Base-by-base conservation (phyloP, 2,113 vertebrate genomes). In the Hippoglossus stenolepis region DNA sequence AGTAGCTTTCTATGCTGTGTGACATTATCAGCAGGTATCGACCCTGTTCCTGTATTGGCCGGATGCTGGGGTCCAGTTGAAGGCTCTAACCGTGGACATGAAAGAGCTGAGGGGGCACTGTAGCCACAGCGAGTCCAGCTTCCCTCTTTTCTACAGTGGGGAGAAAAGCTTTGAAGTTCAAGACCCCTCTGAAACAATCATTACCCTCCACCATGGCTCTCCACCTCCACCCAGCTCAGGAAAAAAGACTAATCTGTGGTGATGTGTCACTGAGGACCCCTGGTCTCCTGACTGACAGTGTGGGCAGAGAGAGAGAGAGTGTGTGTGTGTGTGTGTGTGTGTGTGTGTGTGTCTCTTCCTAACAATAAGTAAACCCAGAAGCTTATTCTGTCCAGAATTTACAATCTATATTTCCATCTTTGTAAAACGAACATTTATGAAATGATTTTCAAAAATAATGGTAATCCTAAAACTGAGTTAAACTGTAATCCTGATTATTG, bases 141-240 rank as follows among this genome's bases (percentile, higher is more conserved):
- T 67, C 59, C 65, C 72, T 62, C 59, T 70, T 61, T 23, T 0
- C 28, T 51, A 65, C 28, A 3, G 74, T 40, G 28, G 71, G 86
- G 66, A 40, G 56, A 58, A 70, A 62, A 38, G 61, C 70, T 90
- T 90, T 90, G 89, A 89, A 84, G 85, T 65, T 66, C 76, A 69
- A 69, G 76, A 66, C 80, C 73, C 81, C 63, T 75, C 51, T 65
- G 74, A 77, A 73, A 77, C 56, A 61, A 79, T 77, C 87, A 63
- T 80, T 65, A 78, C 56, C 49, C 40, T 77, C 69, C 40, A 69
- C 49, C 62, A 53, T 6, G 21, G 31, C 40, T 69, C 69, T 71
- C 65, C 74, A 71, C 82, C 71, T 78, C 67, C 40, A 13, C 21
- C n/a, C 43, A 12, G 35, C 75, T 28, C 40, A 43, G 40, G 43